Conservation (phyloP, 1,140 invertebrate genomes). For the Ridgeia piscesae region DNA sequence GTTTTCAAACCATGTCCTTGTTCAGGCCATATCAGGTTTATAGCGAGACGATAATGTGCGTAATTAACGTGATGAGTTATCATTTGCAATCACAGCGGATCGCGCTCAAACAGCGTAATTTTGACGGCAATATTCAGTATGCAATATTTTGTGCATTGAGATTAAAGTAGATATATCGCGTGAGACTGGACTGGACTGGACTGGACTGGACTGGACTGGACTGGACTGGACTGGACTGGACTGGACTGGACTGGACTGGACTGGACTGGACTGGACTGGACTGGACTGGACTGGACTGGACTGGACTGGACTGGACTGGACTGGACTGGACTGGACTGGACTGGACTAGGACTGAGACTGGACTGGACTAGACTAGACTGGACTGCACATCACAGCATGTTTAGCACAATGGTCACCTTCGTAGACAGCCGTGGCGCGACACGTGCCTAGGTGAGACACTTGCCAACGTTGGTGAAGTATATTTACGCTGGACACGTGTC, state of each 20-base stretch:
- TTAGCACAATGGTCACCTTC: background rate
- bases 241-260: constrained; percentile 19
- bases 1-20: no score
- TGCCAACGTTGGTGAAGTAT: no score
- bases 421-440: background rate
- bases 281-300: constrained; percentile 20
- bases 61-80: no score
- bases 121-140: no score
- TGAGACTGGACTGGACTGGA: constrained; percentile 20
- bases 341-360: background rate
- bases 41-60: no score
- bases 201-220: constrained; percentile 22
- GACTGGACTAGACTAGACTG: background rate
- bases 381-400: background rate
- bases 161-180: no score
- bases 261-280: constrained; percentile 26
- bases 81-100: no score
- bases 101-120: background rate
- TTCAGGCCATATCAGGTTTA: no score
- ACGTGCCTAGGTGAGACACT: no score
- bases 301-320: background rate
- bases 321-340: background rate
- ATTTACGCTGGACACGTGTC: no score
- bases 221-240: constrained; percentile 19
- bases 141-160: no score